phyloP scores from a whole-genome alignment of 2,113 vertebrate species.

The Menidia beryllina region DNA sequence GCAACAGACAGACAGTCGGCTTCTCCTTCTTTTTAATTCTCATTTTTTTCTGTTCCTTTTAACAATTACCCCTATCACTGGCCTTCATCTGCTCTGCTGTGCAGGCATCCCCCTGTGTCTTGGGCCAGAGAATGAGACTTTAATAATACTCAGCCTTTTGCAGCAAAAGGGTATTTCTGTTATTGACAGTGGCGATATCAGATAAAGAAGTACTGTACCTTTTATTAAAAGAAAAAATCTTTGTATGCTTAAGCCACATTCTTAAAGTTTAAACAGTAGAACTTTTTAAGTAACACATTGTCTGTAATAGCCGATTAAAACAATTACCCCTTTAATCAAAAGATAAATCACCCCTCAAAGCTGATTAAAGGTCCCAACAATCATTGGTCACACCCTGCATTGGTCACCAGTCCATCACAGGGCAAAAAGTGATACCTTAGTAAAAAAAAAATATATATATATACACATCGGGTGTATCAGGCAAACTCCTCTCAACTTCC shows the following conservation, averaged over 20 bases:
- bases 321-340: not conserved
- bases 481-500: no score
- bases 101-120: conserved; percentile 1
- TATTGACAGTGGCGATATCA: not conserved
- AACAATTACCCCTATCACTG: conserved; percentile 20
- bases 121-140: conserved; percentile 10
- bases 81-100: conserved; percentile 15
- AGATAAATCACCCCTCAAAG: no score
- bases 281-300: no score
- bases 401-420: no score
- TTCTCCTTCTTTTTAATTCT: conserved; percentile 28
- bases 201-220: not conserved
- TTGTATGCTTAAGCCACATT: not conserved
- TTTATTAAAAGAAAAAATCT: not conserved
- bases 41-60: conserved; percentile 7
- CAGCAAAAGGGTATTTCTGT: conserved; percentile 16
- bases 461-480: no score
- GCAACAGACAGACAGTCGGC: conserved; percentile 37
- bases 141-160: conserved; percentile 7
- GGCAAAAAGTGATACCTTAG: no score
- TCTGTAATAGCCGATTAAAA: not conserved
- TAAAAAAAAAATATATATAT: no score
- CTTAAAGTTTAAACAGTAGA: no score
- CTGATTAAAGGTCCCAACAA: no score
- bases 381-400: no score